phyloP scores from a whole-genome alignment of 1,140 invertebrate genomes.

The Eriocheir sinensis region DNA sequence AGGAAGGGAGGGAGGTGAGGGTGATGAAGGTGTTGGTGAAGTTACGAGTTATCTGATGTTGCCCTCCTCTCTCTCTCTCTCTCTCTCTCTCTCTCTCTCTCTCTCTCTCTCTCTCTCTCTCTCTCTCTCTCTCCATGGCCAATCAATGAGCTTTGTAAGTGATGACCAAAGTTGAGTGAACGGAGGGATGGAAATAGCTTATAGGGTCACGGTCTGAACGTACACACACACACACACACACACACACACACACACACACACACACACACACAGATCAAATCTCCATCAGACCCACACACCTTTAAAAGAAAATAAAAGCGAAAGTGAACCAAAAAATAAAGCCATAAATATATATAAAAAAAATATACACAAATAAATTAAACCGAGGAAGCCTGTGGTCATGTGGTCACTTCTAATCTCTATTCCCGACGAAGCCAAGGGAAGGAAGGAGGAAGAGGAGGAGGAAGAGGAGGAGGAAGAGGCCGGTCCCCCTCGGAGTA shows the following conservation, averaged over 20 bases:
- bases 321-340: neutral
- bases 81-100: slow-evolving; percentile 52
- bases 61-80: slow-evolving; percentile 7
- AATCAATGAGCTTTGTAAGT: slow-evolving; percentile 2
- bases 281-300: neutral
- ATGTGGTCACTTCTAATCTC: neutral
- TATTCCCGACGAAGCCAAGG: neutral
- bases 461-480: neutral
- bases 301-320: neutral
- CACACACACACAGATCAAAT: neutral
- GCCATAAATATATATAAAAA: neutral
- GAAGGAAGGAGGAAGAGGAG: neutral
- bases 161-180: slow-evolving; percentile 20
- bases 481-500: neutral
- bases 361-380: neutral
- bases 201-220: slow-evolving; percentile 11
- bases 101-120: slow-evolving; percentile 54
- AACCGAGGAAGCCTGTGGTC: neutral
- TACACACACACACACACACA: slow-evolving; percentile 42
- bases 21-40: neutral
- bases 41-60: neutral
- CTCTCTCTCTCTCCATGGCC: slow-evolving; percentile 43
- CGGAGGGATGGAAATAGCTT: neutral
- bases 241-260: slow-evolving; percentile 54
- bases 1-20: neutral